Base-by-base conservation (phyloP, 2,113 vertebrate genomes). In the Passer domesticus region DNA sequence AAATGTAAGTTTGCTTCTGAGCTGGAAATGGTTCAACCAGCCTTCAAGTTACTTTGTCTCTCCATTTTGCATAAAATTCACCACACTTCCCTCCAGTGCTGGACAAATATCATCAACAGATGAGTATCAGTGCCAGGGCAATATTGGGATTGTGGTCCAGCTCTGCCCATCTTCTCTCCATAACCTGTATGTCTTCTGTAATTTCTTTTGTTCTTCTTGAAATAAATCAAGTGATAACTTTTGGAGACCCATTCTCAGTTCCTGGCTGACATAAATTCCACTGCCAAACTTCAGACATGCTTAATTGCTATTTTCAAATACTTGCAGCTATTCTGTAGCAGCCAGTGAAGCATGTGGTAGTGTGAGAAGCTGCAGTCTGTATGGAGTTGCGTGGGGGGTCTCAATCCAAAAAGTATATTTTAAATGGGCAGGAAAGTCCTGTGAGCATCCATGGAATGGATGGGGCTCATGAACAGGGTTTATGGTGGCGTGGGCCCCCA, bases 401-500 rank as follows among this genome's bases (percentile, higher is more conserved):
- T 82, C n/a, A 60, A 39, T 63, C 41, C 30, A 55, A 47, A 44
- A 74, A 75, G 2, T 15, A 0, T 19, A 30, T 88, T 89, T 50
- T 31, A 58, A 64, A 69, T 44, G 8, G 10, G 14, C 10, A 55
- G 28, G 19, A 67, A 35, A 55, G 39, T 47, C 60, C 39, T 43
- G 30, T 50, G 73, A 75, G 41, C 22, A 44, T 74, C 44, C 27
- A 6, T 5, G 18, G 43, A 43, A 37, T 49, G 46, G 20, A 58
- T 2, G 2, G 68, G 28, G 11, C 15, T 73, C 2, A 0, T 7
- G 49, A 56, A 64, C 1, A 2, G 55, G 19, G 15, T 28, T 82
- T 1, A 0, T 9, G n/a, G n/a, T 82, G n/a, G 11, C 0, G 0
- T 44, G 43, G 31, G 31, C 24, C 70, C 46, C 69, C 37, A 3